Evolutionary conservation across 2,888 invertebrate genomes (phyloP).

Genomic region (Folsomia manolachei): DNA sequence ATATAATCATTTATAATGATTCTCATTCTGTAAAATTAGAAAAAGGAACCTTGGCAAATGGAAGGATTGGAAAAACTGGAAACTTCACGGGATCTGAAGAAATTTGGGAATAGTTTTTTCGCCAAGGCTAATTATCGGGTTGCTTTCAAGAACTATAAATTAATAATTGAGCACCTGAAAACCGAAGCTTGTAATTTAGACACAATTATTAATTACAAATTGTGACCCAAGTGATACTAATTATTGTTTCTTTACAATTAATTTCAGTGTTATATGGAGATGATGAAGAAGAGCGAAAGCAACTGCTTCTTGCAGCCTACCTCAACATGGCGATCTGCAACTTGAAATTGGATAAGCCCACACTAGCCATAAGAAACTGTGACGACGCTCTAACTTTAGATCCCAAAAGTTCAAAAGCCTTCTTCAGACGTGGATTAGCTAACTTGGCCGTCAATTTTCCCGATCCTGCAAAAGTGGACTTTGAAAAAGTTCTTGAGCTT

Average conservation of each 20-base stretch:
- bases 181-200: slow-evolving; percentile 57
- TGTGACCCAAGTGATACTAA: not conserved
- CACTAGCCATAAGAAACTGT: slow-evolving; percentile 71
- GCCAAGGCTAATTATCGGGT: slow-evolving; percentile 72
- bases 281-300: slow-evolving; percentile 57
- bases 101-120: slow-evolving; percentile 86
- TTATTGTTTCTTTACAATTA: not conserved
- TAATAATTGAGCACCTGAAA: slow-evolving; percentile 67
- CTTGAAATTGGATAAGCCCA: slow-evolving; percentile 69
- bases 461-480: slow-evolving; percentile 72
- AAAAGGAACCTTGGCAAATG: slow-evolving; percentile 78
- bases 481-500: slow-evolving; percentile 68
- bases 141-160: slow-evolving; percentile 84
- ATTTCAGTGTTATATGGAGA: slow-evolving; percentile 53
- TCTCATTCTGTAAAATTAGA: slow-evolving; percentile 55
- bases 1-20: too few relatives aligned
- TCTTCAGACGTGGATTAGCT: slow-evolving; percentile 84
- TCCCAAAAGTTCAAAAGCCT: slow-evolving; percentile 77
- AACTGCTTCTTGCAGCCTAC: slow-evolving; percentile 67
- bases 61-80: slow-evolving; percentile 74
- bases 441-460: slow-evolving; percentile 71
- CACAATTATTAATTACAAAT: slow-evolving; percentile 1
- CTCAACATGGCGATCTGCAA: slow-evolving; percentile 80
- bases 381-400: slow-evolving; percentile 73
- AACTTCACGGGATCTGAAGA: slow-evolving; percentile 77